Evolutionary conservation across 2,113 vertebrate genomes (phyloP), one percentile per base, ranked within the genome.

Genomic region (Petaurus breviceps): DNA sequence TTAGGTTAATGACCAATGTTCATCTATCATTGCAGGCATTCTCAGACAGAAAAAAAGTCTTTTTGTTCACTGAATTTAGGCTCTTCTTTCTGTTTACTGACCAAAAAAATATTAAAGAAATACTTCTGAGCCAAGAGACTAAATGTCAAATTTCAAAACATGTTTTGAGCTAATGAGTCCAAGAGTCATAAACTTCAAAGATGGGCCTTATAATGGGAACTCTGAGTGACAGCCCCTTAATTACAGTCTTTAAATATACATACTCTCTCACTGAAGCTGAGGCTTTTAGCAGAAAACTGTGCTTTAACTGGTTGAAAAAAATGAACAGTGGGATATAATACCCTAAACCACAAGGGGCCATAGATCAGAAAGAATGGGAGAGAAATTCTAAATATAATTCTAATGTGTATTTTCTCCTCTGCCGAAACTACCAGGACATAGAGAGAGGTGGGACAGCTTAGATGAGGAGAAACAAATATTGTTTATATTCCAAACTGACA

Each of bases 141-240:
- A 96, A 96, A 96, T 53, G 92, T 94, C 94, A 96, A 54, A 90
- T 96, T 97, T 96, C 52, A 91, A 90, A 96, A 89, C 92, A 90
- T 77, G 51, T 31, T 91, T 47, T 94, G 90, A 95, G 92, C 51
- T 92, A 68, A 96, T 92, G 49, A 55, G 12, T 50, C 50, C 77
- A 90, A 90, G n/a, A 84, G 90, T 12, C 68, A 68, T 37, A 57
- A 93, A 94, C 93, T 94, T 97, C 95, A 94, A 94, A 96, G 92
- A 68, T 43, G 26, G 52, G 51, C 11, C 55, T 93, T 90, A n/a
- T 92, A 23, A 90, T 55, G 50, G 92, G 90, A 57, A 68, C 53
- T 93, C 92, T 95, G 94, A 97, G 46, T 53, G 94, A 92, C 93
- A 57, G 54, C 43, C 19, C 47, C 89, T 91, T 97, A 95, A 97